A percentile compares a stretch with the other conserved stretches of the same genome.
These are phyloP conservation scores for Plemyria rubiginata DNA, from an alignment of 2,888 invertebrate genomes.

Conservation along the genomic window DNA sequence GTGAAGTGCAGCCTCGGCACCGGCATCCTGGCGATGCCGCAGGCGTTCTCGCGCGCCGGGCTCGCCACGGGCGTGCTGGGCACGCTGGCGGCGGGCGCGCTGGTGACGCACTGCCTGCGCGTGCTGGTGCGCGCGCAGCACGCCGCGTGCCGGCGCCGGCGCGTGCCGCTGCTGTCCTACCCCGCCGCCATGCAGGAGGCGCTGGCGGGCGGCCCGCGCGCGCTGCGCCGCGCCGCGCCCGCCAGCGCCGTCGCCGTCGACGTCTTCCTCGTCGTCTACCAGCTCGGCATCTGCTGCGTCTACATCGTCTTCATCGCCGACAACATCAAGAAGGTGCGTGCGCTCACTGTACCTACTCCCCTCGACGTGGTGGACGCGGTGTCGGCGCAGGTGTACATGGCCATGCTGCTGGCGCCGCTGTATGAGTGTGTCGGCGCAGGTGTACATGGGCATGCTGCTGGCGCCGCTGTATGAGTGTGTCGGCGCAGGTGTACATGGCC, in stretches of 20 bases:
- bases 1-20: conserved; percentile 97
- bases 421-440: no score
- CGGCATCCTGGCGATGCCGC: conserved; percentile 97
- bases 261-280: conserved; percentile 91
- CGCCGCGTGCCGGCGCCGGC: conserved; percentile 84
- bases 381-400: conserved; percentile 84
- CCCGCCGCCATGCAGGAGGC: conserved; percentile 93
- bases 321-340: conserved; percentile 88
- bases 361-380: conserved; percentile 68
- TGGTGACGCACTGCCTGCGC: conserved; percentile 95
- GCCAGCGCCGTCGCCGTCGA: conserved; percentile 87
- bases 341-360: no score
- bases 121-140: conserved; percentile 87
- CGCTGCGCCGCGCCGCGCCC: conserved; percentile 85
- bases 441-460: conserved; percentile 88
- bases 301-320: conserved; percentile 96
- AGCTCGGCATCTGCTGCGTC: conserved; percentile 97
- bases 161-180: conserved; percentile 92
- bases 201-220: conserved; percentile 89
- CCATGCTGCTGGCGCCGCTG: conserved; percentile 87
- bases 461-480: no score
- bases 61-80: conserved; percentile 90
- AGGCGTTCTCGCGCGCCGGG: conserved; percentile 95
- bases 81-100: conserved; percentile 90
- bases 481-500: no score